Evolutionary conservation across 1,140 invertebrate genomes (phyloP).

Genomic region (Catajapyx aquilonaris): DNA sequence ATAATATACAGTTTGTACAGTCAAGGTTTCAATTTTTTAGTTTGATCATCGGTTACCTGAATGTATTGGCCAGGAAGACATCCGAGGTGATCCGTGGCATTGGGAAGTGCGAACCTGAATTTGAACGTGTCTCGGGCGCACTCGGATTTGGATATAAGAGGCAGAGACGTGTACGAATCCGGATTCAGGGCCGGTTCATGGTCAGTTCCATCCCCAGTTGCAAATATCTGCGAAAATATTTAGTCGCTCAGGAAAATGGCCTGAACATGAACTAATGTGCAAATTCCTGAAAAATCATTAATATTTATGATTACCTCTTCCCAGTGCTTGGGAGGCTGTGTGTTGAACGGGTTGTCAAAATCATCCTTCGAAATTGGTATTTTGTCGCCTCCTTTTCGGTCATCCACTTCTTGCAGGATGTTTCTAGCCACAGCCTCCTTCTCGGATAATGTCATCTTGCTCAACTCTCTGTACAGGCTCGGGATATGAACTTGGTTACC

Average conservation of each 20-base stretch:
- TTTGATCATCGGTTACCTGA: no score
- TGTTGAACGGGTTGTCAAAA: conserved; percentile 11
- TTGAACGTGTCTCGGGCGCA: not conserved
- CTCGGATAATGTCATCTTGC: not conserved
- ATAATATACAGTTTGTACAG: not conserved
- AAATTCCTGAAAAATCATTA: no score
- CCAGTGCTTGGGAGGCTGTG: not conserved
- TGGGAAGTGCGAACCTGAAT: not conserved
- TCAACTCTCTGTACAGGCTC: not conserved
- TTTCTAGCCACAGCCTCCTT: not conserved
- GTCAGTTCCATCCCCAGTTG: not conserved
- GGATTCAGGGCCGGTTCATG: not conserved
- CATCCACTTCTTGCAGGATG: not conserved
- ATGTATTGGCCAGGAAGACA: not conserved
- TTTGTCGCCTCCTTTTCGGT: not conserved
- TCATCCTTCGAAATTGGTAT: conserved; percentile 7
- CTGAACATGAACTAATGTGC: no score
- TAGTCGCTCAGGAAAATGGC: no score
- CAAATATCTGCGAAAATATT: not conserved
- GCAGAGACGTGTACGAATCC: not conserved
- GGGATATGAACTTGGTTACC: not conserved
- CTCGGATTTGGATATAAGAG: not conserved
- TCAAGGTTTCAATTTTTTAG: not conserved
- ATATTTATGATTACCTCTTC: not conserved
- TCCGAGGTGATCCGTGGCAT: not conserved